Percentiles rank a stretch among this genome's conserved stretches.
Evolutionary conservation across 2,888 invertebrate genomes (phyloP).

Genomic region (Nebria salina): DNA sequence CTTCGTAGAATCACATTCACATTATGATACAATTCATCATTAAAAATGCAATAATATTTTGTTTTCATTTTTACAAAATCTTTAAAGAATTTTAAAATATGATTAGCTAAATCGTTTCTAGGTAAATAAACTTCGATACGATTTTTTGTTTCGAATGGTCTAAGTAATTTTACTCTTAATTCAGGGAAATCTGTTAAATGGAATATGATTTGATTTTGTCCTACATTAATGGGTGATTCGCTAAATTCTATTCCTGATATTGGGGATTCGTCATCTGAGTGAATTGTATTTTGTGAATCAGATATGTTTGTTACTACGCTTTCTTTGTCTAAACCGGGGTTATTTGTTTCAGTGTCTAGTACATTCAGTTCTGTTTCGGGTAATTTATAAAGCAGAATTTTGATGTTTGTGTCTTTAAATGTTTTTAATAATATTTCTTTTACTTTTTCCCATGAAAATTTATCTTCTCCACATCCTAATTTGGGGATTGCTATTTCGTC

Average conservation of each 20-base stretch:
- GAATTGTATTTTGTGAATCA: not conserved
- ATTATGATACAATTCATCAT: not conserved
- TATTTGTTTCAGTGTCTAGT: not conserved
- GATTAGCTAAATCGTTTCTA: not conserved
- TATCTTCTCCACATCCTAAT: constrained; percentile 12
- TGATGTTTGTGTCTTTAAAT: constrained; percentile 10
- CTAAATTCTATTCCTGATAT: constrained; percentile 13
- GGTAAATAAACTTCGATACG: not conserved
- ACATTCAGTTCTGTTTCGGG: not conserved
- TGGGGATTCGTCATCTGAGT: constrained; percentile 7
- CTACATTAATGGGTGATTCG: constrained; percentile 2
- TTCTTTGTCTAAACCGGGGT: not conserved
- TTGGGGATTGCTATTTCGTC: constrained; percentile 13
- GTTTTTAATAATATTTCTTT: constrained; percentile 10
- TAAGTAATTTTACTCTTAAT: not conserved
- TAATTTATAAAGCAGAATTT: not conserved
- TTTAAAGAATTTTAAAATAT: constrained; percentile 6
- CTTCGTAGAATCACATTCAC: constrained; percentile 3
- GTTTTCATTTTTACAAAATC: not conserved
- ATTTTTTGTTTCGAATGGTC: constrained; percentile 7
- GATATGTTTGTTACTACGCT: not conserved
- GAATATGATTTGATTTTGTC: constrained; percentile 14
- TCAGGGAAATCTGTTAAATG: not conserved
- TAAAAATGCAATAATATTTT: constrained; percentile 10
- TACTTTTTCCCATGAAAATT: constrained; percentile 2